These are phyloP conservation scores for Lethenteron camtschaticum DNA, from an alignment of 2,113 vertebrate genomes.

Conservation along the genomic window DNA sequence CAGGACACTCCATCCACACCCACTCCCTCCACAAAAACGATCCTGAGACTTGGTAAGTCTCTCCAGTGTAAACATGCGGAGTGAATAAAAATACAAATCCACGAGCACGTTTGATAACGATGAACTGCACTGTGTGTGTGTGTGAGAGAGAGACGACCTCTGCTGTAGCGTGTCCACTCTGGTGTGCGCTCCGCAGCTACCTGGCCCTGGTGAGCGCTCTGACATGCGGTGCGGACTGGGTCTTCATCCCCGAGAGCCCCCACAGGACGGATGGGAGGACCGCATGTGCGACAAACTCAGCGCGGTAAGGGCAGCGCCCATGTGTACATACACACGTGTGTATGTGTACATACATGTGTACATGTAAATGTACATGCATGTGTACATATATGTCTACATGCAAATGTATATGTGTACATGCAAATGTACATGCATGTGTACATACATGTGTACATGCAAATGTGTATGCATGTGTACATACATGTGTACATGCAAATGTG, in stretches of 20 bases:
- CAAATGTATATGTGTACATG: neutral
- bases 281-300: constrained; percentile 54
- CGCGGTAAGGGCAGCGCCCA: constrained; percentile 22
- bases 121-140: too few relatives aligned
- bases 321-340: neutral
- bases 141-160: too few relatives aligned
- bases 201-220: constrained; percentile 58
- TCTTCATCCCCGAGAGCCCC: constrained; percentile 78
- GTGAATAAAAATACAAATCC: too few relatives aligned
- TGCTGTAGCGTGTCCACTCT: too few relatives aligned
- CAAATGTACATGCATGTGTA: neutral
- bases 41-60: too few relatives aligned
- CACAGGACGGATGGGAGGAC: constrained; percentile 62
- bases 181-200: constrained; percentile 24
- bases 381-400: neutral
- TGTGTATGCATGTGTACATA: neutral
- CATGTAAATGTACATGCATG: neutral
- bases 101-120: too few relatives aligned
- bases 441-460: neutral
- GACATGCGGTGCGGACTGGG: constrained; percentile 76
- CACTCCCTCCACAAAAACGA: too few relatives aligned
- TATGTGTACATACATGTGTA: neutral
- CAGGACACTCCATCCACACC: too few relatives aligned
- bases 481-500: neutral
- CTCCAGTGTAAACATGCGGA: too few relatives aligned